phyloP scores from a whole-genome alignment of 2,888 invertebrate genomes.

The Steinernema carpocapsae region DNA sequence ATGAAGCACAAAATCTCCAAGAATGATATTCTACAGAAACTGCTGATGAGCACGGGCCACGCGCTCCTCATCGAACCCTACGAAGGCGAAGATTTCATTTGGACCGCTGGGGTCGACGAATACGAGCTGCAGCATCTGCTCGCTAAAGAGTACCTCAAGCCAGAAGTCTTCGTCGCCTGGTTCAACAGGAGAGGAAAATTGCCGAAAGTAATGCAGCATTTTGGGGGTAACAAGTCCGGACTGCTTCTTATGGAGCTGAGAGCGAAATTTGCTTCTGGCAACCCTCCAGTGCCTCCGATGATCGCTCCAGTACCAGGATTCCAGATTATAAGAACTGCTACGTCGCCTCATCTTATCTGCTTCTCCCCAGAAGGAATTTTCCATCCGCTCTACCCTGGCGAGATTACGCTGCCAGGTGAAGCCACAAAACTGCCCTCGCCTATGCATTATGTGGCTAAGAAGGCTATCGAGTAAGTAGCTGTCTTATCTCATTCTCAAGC shows the following conservation, averaged over 20 bases:
- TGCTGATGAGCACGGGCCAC: constrained; percentile 65
- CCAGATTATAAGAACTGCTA: constrained; percentile 1
- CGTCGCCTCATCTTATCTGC: constrained; percentile 60
- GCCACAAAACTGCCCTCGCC: constrained; percentile 54
- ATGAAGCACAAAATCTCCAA: constrained; percentile 67
- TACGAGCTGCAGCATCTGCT: constrained; percentile 64
- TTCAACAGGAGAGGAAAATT: constrained; percentile 54
- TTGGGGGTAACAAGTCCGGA: constrained; percentile 65
- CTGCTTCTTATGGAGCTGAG: constrained; percentile 66
- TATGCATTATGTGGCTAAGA: constrained; percentile 59
- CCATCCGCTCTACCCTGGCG: constrained; percentile 66
- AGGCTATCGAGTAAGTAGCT: constrained; percentile 54
- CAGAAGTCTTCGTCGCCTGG: constrained; percentile 58
- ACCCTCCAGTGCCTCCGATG: constrained; percentile 50
- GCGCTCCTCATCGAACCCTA: constrained; percentile 62
- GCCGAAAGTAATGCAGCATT: constrained; percentile 49
- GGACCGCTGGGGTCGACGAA: constrained; percentile 63
- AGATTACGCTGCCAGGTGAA: constrained; percentile 50
- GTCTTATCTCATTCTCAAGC: neutral
- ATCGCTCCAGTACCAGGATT: constrained; percentile 45
- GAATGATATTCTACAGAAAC: constrained; percentile 61
- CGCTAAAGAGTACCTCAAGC: constrained; percentile 60
- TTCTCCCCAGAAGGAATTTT: constrained; percentile 67
- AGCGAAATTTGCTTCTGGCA: constrained; percentile 49
- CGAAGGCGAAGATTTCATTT: constrained; percentile 48